Conservation (phyloP, 2,113 vertebrate species). For the Prochilodus magdalenae region DNA sequence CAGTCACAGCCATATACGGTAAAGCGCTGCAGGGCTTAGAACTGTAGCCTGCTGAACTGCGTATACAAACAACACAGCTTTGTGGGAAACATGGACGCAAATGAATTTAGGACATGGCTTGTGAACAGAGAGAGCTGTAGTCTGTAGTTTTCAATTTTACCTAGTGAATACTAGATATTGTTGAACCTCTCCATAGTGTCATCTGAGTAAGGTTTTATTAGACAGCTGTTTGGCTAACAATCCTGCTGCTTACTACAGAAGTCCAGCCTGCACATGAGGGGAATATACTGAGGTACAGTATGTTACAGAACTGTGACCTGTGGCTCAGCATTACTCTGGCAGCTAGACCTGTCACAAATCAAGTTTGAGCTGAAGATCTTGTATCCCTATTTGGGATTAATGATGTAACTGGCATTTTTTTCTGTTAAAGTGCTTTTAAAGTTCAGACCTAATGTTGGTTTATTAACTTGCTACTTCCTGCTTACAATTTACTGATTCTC, state of each 20-base stretch:
- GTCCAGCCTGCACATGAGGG: not conserved
- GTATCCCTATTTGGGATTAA: not conserved
- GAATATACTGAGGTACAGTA: too few relatives aligned
- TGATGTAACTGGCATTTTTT: not conserved
- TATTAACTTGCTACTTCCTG: too few relatives aligned
- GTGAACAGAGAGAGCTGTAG: not conserved
- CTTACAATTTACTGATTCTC: too few relatives aligned
- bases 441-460: too few relatives aligned
- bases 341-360: too few relatives aligned
- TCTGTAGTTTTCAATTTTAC: not conserved
- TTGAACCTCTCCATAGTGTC: not conserved
- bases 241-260: not conserved
- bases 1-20: conserved; percentile 62
- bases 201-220: not conserved
- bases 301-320: not conserved
- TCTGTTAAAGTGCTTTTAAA: too few relatives aligned
- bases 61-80: not conserved
- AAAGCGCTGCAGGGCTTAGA: conserved; percentile 32
- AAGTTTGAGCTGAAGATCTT: not conserved
- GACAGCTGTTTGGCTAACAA: not conserved
- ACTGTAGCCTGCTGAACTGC: not conserved
- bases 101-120: not conserved
- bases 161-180: not conserved
- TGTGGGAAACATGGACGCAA: not conserved
- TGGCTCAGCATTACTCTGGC: not conserved